Evolutionary conservation across 2,888 invertebrate species (phyloP).

Genomic region (Unio pictorum): DNA sequence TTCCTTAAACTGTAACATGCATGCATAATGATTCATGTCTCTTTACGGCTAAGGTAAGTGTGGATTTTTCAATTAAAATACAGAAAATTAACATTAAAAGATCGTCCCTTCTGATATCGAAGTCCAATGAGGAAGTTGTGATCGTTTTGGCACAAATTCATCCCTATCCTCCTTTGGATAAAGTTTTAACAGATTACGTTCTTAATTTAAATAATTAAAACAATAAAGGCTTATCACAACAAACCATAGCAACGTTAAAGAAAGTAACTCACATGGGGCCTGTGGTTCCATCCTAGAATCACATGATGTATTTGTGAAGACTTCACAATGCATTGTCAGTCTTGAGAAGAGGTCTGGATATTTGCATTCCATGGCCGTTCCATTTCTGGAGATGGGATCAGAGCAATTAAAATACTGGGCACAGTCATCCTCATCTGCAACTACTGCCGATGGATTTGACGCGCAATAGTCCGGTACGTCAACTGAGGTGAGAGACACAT

Average conservation of each 20-base stretch:
- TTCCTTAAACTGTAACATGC: too few relatives aligned
- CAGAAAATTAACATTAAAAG: too few relatives aligned
- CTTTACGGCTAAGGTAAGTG: too few relatives aligned
- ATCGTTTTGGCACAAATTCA: too few relatives aligned
- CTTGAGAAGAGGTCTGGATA: conserved; percentile 27
- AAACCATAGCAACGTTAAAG: not conserved
- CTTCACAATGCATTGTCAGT: conserved; percentile 10
- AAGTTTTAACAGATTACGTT: too few relatives aligned
- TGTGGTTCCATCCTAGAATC: conserved; percentile 19
- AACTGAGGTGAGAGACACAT: conserved; percentile 10
- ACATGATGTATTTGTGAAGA: conserved; percentile 14
- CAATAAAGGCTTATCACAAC: not conserved
- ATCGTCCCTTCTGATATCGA: too few relatives aligned
- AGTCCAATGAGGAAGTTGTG: too few relatives aligned
- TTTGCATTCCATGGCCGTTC: conserved; percentile 14
- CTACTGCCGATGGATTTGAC: conserved; percentile 26
- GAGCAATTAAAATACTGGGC: conserved; percentile 36
- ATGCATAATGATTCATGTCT: too few relatives aligned
- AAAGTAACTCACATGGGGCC: conserved; percentile 24
- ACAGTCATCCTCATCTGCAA: conserved; percentile 34
- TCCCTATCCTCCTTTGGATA: too few relatives aligned
- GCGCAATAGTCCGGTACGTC: conserved; percentile 35
- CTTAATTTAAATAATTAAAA: not conserved
- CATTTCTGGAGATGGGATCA: conserved; percentile 8
- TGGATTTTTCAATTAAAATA: too few relatives aligned